Conservation (phyloP, 1,140 invertebrate species). For the Macrobrachium rosenbergii region DNA sequence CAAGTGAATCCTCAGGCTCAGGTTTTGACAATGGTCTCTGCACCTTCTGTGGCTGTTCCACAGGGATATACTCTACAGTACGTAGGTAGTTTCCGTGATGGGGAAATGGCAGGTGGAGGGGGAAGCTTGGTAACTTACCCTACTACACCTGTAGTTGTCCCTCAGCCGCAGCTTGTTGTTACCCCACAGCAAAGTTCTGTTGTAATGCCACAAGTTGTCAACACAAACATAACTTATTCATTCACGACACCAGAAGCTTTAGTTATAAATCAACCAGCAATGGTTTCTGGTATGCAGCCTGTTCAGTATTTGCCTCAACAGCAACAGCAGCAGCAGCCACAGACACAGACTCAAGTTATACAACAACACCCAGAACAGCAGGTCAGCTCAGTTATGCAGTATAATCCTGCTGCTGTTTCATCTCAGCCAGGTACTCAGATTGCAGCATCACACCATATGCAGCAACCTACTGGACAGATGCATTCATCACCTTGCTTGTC, state of each 20-base stretch:
- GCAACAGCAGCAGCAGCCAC: constrained; percentile 57
- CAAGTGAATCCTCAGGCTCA: constrained; percentile 55
- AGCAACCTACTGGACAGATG: constrained; percentile 24
- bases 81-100: constrained; percentile 63
- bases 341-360: neutral
- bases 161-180: constrained; percentile 56
- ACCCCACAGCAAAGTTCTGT: constrained; percentile 59
- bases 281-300: constrained; percentile 50
- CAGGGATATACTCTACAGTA: constrained; percentile 65
- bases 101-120: constrained; percentile 43
- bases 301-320: constrained; percentile 60
- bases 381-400: constrained; percentile 49
- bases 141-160: constrained; percentile 58
- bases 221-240: constrained; percentile 65
- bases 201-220: constrained; percentile 64
- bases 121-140: constrained; percentile 56
- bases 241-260: constrained; percentile 62
- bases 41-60: constrained; percentile 58
- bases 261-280: constrained; percentile 61
- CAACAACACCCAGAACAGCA: constrained; percentile 48
- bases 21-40: constrained; percentile 59
- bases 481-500: constrained; percentile 38
- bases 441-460: constrained; percentile 21
- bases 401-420: constrained; percentile 40
- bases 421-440: constrained; percentile 39